These are phyloP conservation scores for Drosophila bunnanda DNA, from an alignment of 2,888 invertebrate genomes.

Conservation along the genomic window DNA sequence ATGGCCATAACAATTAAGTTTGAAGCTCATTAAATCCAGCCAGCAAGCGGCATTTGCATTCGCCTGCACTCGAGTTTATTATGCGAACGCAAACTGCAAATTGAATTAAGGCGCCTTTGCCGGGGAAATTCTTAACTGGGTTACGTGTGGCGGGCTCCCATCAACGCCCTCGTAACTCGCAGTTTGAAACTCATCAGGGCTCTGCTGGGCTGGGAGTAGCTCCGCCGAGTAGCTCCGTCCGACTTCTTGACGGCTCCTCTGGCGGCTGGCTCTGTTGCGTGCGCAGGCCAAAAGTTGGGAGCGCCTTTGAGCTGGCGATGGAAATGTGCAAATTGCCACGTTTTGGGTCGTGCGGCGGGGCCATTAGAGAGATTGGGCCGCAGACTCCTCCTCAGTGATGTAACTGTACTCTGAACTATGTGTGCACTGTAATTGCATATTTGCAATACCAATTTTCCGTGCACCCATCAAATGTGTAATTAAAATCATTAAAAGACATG, in stretches of 20 bases:
- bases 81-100: conserved; percentile 65
- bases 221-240: conserved; percentile 8
- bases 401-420: not conserved
- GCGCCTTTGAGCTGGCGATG: conserved; percentile 15
- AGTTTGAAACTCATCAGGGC: conserved; percentile 64
- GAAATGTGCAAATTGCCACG: conserved; percentile 41
- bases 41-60: conserved; percentile 50
- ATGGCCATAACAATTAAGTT: conserved; percentile 65
- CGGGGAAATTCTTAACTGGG: conserved; percentile 41
- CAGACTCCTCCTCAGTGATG: conserved; percentile 19
- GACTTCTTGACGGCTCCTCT: conserved; percentile 20
- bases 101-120: conserved; percentile 70
- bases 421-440: conserved; percentile 27
- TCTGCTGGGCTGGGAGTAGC: conserved; percentile 49
- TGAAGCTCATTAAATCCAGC: conserved; percentile 66
- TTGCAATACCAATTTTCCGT: conserved; percentile 49
- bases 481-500: conserved; percentile 58
- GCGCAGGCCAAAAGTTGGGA: conserved; percentile 59
- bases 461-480: conserved; percentile 43
- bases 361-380: conserved; percentile 38
- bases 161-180: conserved; percentile 47
- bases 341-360: conserved; percentile 23
- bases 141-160: conserved; percentile 25
- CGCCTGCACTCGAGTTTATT: conserved; percentile 51
- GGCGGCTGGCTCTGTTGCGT: conserved; percentile 59